Evolutionary conservation across 2,888 invertebrate genomes (phyloP).

Genomic region (Cyclophora albipunctata): DNA sequence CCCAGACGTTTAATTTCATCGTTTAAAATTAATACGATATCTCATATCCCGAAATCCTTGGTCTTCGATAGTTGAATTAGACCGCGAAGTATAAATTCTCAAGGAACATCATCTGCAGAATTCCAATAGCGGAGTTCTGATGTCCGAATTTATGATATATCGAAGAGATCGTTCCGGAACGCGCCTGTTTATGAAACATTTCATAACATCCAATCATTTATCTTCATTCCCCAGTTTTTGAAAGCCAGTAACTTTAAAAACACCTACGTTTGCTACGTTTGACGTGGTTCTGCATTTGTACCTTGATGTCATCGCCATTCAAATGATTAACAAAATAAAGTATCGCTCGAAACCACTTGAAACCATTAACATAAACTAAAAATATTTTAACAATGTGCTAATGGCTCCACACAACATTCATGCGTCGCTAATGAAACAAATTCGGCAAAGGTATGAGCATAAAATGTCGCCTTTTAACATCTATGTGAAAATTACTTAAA

Average conservation of each 20-base stretch:
- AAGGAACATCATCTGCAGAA: slow-evolving; percentile 59
- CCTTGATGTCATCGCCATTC: too few relatives aligned
- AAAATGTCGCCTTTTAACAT: slow-evolving; percentile 41
- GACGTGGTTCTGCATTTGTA: too few relatives aligned
- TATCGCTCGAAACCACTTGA: slow-evolving; percentile 1
- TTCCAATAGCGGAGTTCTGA: slow-evolving; percentile 60
- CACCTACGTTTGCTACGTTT: too few relatives aligned
- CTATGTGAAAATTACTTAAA: slow-evolving; percentile 45
- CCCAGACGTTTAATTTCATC: slow-evolving; percentile 57
- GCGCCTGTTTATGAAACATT: slow-evolving; percentile 69
- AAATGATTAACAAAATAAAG: not conserved
- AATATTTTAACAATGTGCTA: slow-evolving; percentile 46
- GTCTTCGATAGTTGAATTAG: slow-evolving; percentile 28
- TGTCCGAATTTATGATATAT: slow-evolving; percentile 69
- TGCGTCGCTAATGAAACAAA: slow-evolving; percentile 50
- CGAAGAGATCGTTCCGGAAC: slow-evolving; percentile 40
- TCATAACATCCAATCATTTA: slow-evolving; percentile 58
- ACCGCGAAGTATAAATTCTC: slow-evolving; percentile 46
- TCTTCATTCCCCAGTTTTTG: slow-evolving; percentile 29
- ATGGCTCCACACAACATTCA: slow-evolving; percentile 37
- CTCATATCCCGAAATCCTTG: slow-evolving; percentile 45
- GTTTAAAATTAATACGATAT: slow-evolving; percentile 57
- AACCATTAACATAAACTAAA: slow-evolving; percentile 33
- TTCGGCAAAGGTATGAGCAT: slow-evolving; percentile 38
- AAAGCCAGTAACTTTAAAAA: not conserved